Percentiles rank a stretch among this genome's conserved stretches.
phyloP scores from a whole-genome alignment of 2,797 vertebrate genomes.

The Pangasius djambal region DNA sequence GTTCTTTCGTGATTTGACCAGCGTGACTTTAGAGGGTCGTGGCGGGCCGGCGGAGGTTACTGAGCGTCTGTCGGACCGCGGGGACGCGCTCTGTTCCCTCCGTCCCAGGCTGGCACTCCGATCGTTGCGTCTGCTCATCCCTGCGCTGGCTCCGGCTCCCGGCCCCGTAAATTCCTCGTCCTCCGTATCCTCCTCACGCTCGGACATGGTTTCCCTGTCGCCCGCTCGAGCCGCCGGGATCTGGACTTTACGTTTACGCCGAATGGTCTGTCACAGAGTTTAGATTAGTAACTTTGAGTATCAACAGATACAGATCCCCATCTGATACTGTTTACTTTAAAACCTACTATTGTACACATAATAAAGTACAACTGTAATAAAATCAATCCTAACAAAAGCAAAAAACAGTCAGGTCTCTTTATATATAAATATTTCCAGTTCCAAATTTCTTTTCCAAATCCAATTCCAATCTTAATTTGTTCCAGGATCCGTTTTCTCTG shows the following conservation, averaged over 20 bases:
- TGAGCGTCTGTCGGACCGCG: constrained; percentile 88
- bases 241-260: constrained; percentile 95
- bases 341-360: neutral
- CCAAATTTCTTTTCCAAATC: too few relatives aligned
- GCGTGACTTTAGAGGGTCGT: constrained; percentile 92
- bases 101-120: constrained; percentile 75
- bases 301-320: too few relatives aligned
- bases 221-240: constrained; percentile 87
- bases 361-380: too few relatives aligned
- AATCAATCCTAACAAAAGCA: too few relatives aligned
- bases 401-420: too few relatives aligned
- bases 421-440: too few relatives aligned
- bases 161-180: constrained; percentile 89
- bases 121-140: constrained; percentile 76
- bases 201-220: constrained; percentile 90
- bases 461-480: too few relatives aligned
- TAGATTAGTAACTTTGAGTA: too few relatives aligned
- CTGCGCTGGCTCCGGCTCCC: constrained; percentile 72
- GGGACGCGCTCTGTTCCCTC: constrained; percentile 88
- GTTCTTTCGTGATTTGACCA: constrained; percentile 96
- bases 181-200: constrained; percentile 94
- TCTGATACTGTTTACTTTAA: neutral
- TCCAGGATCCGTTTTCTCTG: neutral
- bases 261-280: constrained; percentile 82
- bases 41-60: constrained; percentile 85